Evolutionary conservation across 2,797 vertebrate species (phyloP).

Genomic region (Onychomys arenicola): DNA sequence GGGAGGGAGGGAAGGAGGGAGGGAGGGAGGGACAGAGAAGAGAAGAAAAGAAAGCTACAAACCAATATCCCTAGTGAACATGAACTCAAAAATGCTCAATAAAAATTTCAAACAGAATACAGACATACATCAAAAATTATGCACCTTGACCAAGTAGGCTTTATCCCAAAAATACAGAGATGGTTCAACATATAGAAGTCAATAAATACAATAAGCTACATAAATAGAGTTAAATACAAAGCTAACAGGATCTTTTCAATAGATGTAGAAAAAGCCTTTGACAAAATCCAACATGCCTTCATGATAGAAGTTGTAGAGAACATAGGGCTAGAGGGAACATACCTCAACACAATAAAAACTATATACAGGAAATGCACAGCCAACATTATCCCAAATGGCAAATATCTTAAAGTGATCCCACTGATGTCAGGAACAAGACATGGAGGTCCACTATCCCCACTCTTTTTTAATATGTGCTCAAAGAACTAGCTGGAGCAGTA

Average conservation of each 20-base stretch:
- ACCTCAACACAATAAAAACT: not conserved
- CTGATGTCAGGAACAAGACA: not conserved
- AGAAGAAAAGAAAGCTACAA: too few relatives aligned
- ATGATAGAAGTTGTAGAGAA: not conserved
- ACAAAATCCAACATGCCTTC: not conserved
- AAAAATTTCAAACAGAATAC: not conserved
- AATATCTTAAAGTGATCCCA: not conserved
- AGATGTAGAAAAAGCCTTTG: not conserved
- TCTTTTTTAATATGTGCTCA: not conserved
- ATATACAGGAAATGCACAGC: not conserved
- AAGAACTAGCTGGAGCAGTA: not conserved
- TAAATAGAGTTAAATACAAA: not conserved
- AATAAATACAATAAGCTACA: not conserved
- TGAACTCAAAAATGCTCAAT: not conserved
- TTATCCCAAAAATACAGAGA: not conserved
- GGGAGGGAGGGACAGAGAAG: too few relatives aligned
- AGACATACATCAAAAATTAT: not conserved
- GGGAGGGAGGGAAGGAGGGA: not conserved
- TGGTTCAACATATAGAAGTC: not conserved
- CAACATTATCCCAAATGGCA: not conserved
- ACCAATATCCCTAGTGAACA: not conserved
- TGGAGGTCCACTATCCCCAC: not conserved
- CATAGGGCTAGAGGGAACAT: not conserved
- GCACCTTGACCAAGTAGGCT: not conserved
- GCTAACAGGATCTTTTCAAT: not conserved